These are phyloP conservation scores for Pelagia noctiluca DNA, from an alignment of 30 jellyfish, hydroid and myxozoan species.

Conservation along the genomic window DNA sequence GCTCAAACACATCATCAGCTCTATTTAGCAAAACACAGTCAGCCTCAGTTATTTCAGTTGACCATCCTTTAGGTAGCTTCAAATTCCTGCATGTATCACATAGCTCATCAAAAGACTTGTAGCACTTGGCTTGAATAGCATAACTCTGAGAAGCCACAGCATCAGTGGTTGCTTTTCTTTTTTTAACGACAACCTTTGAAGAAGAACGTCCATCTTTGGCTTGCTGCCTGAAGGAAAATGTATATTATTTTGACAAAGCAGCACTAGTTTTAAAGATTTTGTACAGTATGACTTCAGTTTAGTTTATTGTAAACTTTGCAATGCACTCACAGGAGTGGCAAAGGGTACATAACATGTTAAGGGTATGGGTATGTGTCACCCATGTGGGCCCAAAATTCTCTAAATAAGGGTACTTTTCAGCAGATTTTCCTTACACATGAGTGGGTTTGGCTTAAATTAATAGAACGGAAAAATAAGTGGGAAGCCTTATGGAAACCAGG, in stretches of 20 bases:
- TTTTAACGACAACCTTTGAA: neutral
- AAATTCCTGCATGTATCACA: slow-evolving; percentile 11
- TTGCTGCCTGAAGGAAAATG: neutral
- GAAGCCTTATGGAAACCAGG: too few relatives aligned
- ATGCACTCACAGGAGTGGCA: too few relatives aligned
- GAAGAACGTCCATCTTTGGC: neutral
- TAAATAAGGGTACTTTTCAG: too few relatives aligned
- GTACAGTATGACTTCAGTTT: too few relatives aligned
- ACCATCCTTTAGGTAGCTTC: slow-evolving; percentile 11
- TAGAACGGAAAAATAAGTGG: too few relatives aligned
- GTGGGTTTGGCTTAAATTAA: too few relatives aligned
- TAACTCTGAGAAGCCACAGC: too few relatives aligned
- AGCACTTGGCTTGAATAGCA: neutral
- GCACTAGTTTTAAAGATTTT: neutral
- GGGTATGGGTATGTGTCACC: too few relatives aligned
- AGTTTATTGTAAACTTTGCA: too few relatives aligned
- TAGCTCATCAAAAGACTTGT: slow-evolving; percentile 16
- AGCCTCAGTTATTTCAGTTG: neutral
- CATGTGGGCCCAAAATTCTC: too few relatives aligned
- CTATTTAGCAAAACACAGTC: neutral
- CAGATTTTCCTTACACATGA: too few relatives aligned
- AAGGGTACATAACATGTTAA: too few relatives aligned
- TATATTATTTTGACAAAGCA: neutral
- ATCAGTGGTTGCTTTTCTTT: neutral
- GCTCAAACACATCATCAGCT: neutral